A percentile compares a stretch with the other conserved stretches of the same genome.
Conservation (phyloP, 1,140 invertebrate species). For the Pteromalus puparum region DNA sequence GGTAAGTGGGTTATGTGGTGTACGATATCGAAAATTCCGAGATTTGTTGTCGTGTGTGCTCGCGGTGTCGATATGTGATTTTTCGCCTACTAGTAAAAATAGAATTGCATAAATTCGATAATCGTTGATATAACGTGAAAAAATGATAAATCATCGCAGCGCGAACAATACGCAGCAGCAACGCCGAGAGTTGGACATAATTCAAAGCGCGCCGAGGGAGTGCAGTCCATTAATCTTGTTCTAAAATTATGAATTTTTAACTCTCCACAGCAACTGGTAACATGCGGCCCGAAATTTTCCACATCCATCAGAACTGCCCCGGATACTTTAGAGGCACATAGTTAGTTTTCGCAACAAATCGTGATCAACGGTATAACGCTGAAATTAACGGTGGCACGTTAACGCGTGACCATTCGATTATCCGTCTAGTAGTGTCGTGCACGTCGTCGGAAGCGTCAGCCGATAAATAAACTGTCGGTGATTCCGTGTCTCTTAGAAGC, state of each 20-base stretch:
- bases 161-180: conserved; percentile 6
- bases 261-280: neutral
- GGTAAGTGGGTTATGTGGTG: conserved; percentile 33
- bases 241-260: conserved; percentile 42
- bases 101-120: neutral
- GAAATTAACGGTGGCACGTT: neutral
- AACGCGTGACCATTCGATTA: neutral
- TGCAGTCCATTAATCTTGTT: conserved; percentile 33
- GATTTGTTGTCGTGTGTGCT: neutral
- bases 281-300: neutral
- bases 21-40: neutral
- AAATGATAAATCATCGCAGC: neutral
- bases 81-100: too few species aligned
- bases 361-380: neutral
- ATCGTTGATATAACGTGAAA: neutral
- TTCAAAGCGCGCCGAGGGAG: conserved; percentile 10
- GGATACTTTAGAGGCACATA: neutral
- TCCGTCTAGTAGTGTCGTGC: neutral
- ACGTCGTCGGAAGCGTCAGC: neutral
- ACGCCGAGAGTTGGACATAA: conserved; percentile 24
- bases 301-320: neutral
- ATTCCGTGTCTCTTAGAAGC: neutral
- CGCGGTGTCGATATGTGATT: too few species aligned
- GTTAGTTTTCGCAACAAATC: neutral
- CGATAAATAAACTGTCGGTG: conserved; percentile 22